Evolutionary conservation across 2,888 invertebrate species (phyloP), one percentile per base, ranked within the genome.

Genomic region (Pammene aurita): DNA sequence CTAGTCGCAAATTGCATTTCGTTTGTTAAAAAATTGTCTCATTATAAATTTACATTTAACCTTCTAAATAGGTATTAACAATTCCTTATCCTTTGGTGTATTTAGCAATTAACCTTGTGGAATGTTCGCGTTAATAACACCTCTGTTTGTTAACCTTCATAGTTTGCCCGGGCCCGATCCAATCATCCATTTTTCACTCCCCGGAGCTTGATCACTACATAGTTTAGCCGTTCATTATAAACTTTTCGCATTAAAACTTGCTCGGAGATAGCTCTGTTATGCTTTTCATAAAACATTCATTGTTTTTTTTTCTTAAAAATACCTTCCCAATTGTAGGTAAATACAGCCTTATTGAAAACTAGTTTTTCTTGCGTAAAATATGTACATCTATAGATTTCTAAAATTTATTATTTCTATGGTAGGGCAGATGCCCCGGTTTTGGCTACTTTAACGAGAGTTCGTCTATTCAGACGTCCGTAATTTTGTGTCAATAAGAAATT

Each of bases 161-260:
- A 54, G 54, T 60, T 66, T 9, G 14, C 18, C 26, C 18, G 50
- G 34, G 60, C 58, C 58, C 42, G 46, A 42, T 42, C 62, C 62
- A 62, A 67, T 62, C 55, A 67, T 61, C 42, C 18, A 63, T 62
- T 67, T 63, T 67, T 67, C 56, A 41, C 34, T 50, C 56, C 56
- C 56, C 13, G 7, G 67, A 57, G 62, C 26, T 63, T 57, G 62
- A 67, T 67, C 67, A 67, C 61, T 67, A 48, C 56, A 62, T 63
- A 67, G 62, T 67, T 67, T 63, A 50, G 46, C 56, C 48, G 56
- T 62, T 67, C 55, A 67, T 67, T 67, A 67, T 62, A 67, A 67
- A 67, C 48, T 67, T 67, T 67, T 63, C 67, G 56, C 62, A 67
- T 67, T 63, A 67, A 61, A 67, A 67, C 56, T 67, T 67, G 7